A percentile compares a stretch with the other conserved stretches of the same genome.
Conservation (phyloP, 2,113 vertebrate genomes). For the Amblyornis subalaris region DNA sequence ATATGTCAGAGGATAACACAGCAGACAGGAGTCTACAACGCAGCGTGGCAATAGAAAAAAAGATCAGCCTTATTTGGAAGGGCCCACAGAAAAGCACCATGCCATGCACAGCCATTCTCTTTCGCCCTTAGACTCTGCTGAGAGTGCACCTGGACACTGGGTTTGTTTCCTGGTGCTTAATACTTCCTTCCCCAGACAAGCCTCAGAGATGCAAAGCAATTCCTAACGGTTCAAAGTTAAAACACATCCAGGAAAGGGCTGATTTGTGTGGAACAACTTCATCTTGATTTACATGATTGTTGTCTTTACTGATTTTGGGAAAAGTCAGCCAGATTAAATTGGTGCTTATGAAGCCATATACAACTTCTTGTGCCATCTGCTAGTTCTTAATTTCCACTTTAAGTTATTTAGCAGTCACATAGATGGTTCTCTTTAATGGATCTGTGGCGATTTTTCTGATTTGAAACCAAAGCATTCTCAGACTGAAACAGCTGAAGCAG, state of each 20-base stretch:
- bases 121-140: not conserved
- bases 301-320: not conserved
- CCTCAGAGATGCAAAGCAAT: not conserved
- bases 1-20: not conserved
- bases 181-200: not conserved
- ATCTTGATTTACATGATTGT: not conserved
- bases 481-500: not conserved
- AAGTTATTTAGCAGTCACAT: not conserved
- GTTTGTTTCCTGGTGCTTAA: not conserved
- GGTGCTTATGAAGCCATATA: not conserved
- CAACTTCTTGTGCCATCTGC: slow-evolving; percentile 9
- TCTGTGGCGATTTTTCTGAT: slow-evolving; percentile 3
- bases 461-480: not conserved
- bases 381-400: slow-evolving; percentile 19
- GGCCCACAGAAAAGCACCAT: not conserved
- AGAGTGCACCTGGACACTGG: not conserved
- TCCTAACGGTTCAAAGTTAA: not conserved
- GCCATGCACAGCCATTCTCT: not conserved
- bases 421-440: not conserved
- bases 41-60: not conserved
- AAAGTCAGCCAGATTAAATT: not conserved
- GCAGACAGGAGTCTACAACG: not conserved
- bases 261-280: not conserved
- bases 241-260: not conserved
- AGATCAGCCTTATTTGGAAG: not conserved